phyloP scores from a whole-genome alignment of 2,888 invertebrate genomes.

The Icerya purchasi region DNA sequence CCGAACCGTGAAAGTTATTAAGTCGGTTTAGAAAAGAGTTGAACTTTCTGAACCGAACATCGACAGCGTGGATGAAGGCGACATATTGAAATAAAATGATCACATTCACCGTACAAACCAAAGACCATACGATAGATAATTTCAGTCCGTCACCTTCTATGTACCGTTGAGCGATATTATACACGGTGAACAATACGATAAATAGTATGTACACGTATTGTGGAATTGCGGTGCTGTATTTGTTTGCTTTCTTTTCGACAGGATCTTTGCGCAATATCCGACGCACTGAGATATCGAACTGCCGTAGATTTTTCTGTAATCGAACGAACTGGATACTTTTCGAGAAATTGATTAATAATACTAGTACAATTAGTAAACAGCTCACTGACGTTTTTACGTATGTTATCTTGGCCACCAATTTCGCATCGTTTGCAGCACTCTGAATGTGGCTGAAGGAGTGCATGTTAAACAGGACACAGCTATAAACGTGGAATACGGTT shows the following conservation, averaged over 20 bases:
- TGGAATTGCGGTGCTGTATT: background rate
- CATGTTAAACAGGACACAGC: constrained; percentile 5
- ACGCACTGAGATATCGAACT: constrained; percentile 6
- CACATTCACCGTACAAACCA: constrained; percentile 7
- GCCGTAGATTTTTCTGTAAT: constrained; percentile 1
- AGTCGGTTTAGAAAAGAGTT: constrained; percentile 5
- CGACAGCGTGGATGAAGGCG: constrained; percentile 2
- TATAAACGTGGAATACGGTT: constrained; percentile 7
- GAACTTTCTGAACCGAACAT: constrained; percentile 7
- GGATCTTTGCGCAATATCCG: constrained; percentile 5
- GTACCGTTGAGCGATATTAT: constrained; percentile 6
- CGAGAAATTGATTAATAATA: constrained; percentile 3
- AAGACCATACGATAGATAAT: constrained; percentile 7
- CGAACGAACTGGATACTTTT: constrained; percentile 6
- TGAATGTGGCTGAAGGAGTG: constrained; percentile 4
- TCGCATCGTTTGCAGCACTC: background rate
- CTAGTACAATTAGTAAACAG: constrained; percentile 3
- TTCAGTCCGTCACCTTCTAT: background rate
- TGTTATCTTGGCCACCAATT: constrained; percentile 7
- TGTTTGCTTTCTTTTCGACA: too few relatives aligned
- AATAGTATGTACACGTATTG: constrained; percentile 3
- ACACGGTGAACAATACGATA: constrained; percentile 6
- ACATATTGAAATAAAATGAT: constrained; percentile 8
- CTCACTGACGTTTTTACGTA: constrained; percentile 7
- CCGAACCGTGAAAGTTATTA: too few relatives aligned